Evolutionary conservation across 1,140 invertebrate species (phyloP), one percentile per base, ranked within the genome.

Genomic region (Nebria ingens): DNA sequence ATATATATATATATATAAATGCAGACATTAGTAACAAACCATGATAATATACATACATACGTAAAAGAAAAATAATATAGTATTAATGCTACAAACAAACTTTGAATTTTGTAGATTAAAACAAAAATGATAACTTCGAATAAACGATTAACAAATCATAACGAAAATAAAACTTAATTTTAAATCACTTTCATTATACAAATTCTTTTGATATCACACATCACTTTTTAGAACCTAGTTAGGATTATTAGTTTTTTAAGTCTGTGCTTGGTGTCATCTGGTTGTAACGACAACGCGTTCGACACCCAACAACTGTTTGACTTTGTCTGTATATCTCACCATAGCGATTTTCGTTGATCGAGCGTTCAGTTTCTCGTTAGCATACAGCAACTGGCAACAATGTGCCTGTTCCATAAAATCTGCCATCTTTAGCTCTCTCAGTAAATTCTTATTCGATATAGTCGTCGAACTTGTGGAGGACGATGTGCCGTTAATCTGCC

Each of bases 341-440:
- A 91, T 79, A n/a, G 84, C 80, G 55, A 91, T 84, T 69, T 89
- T 89, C 20, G 86, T 87, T 19, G 84, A 82, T 20, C 85, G 76
- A 23, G 85, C 79, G 62, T 86, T 86, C 42, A 89, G 79, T 65
- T 86, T 85, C 63, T 89, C 86, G 15, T 85, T 84, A 51, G 82
- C 83, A 60, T 83, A 83, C 40, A 89, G 70, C 21, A 89, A 70
- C 61, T 89, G 86, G 64, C 86, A 83, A 64, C 87, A 89, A 57
- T 82, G 82, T 1, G 86, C 86, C 61, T 84, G 80, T 64, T 89
- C 86, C 40, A 89, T 65, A 65, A 91, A 91, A 62, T 90, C 87
- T 6, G 82, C 75, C 54, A 85, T 82, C 62, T 85, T 83, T 54
- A 88, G 76, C 66, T 89, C 86, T 15, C 80, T 73, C 53, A 84